Conservation (phyloP, 2,888 invertebrate genomes). For the Eupelmus urozonus region DNA sequence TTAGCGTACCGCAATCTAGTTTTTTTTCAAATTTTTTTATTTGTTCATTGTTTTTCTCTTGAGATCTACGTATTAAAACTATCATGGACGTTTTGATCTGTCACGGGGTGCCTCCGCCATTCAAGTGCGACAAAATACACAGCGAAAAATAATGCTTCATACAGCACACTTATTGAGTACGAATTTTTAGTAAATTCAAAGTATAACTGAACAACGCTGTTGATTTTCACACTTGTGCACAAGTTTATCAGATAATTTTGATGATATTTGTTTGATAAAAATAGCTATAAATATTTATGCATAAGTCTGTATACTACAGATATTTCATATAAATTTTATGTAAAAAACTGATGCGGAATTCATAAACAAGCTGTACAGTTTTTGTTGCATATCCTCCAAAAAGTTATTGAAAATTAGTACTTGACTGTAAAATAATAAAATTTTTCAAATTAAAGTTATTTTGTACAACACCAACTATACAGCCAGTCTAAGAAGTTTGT, state of each 20-base stretch:
- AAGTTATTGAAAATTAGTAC: too few species aligned
- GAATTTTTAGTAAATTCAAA: not conserved
- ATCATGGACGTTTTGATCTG: conserved; percentile 71
- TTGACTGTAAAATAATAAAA: too few species aligned
- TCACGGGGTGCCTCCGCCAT: conserved; percentile 61
- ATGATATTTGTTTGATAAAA: conserved; percentile 31
- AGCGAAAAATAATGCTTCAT: conserved; percentile 41
- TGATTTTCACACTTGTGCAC: conserved; percentile 4
- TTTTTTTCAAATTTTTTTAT: conserved; percentile 23
- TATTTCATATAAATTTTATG: conserved; percentile 27
- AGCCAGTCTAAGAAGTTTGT: too few species aligned
- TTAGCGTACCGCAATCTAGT: not conserved
- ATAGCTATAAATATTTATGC: conserved; percentile 38
- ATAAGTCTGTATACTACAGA: conserved; percentile 8
- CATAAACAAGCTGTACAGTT: conserved; percentile 5
- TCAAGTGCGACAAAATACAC: conserved; percentile 53
- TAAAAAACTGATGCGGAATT: conserved; percentile 26
- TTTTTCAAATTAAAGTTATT: too few species aligned
- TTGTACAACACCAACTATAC: too few species aligned
- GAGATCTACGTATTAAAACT: conserved; percentile 61
- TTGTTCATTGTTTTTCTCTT: conserved; percentile 25
- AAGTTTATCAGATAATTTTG: conserved; percentile 27
- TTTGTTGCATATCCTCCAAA: not conserved
- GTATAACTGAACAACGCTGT: not conserved
- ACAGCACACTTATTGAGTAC: conserved; percentile 32